Base-by-base conservation (phyloP, 2,113 vertebrate species). In the Mirounga angustirostris region DNA sequence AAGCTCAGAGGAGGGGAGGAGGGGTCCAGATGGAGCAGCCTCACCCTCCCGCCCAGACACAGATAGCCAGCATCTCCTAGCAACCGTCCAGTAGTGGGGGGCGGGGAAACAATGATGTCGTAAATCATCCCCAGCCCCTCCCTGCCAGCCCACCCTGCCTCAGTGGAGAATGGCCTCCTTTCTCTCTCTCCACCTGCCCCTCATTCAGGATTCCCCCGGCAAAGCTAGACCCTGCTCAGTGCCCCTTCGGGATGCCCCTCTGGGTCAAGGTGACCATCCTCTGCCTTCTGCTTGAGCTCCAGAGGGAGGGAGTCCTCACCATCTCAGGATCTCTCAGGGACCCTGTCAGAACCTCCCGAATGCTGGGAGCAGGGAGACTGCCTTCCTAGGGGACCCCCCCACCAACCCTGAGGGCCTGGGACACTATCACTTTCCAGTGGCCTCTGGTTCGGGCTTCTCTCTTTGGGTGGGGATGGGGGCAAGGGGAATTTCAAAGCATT, bases 1-100 rank as follows among this genome's bases (percentile, higher is more conserved):
- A 52, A 52, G 76, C 79, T 46, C 50, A 16, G 36, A 46, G 13
- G 19, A 24, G 90, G 74, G 78, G 52, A 43, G 76, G 84, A 91
- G 67, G 65, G 15, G 58, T 98, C 98, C 98, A 98, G 98, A 98
- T 98, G 98, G 98, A 98, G 94, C 73, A 14, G 13, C 88, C 94
- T 89, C 97, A 95, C 96, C 97, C 96, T 96, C 98, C 97, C 52
- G 91, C 95, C 59, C 81, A 33, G 74, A 11, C 86, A 92, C 94
- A 96, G 98, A 95, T 97, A 97, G 98, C 97, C 30, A 83, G 90
- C 58, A 97, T 96, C 98, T 98, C 99, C 98, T 99, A 98, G 99
- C 99, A 99, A 99, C 99, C 7, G 93, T 98, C 98, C 98, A 98
- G 98, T 98, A 98, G 97, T 96, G 73, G 98, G 96, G 98, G 98